phyloP scores from a whole-genome alignment of 2,797 vertebrate genomes.

The Falco biarmicus region DNA sequence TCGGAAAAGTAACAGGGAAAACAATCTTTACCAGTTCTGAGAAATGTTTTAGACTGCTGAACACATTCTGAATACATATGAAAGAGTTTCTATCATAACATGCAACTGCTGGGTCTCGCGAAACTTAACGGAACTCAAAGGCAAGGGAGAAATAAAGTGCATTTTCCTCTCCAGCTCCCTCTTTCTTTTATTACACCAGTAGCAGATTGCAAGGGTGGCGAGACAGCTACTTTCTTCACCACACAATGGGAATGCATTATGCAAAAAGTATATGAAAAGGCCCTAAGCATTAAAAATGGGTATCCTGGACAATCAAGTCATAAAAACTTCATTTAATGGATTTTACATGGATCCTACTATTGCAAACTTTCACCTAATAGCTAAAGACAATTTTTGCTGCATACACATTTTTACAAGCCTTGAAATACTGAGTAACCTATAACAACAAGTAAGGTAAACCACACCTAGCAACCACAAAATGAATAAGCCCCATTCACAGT shows the following conservation, averaged over 20 bases:
- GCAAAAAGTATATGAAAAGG: background rate
- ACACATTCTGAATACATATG: background rate
- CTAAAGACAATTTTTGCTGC: background rate
- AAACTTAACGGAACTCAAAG: background rate
- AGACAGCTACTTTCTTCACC: background rate
- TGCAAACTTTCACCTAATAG: background rate
- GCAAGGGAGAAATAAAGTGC: background rate
- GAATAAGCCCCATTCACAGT: background rate
- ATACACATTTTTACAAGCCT: background rate
- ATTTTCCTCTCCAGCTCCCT: background rate
- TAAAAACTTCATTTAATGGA: background rate
- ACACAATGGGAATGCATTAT: accelerated
- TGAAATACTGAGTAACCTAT: background rate
- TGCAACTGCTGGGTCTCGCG: background rate
- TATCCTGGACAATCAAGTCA: no score
- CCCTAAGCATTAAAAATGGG: background rate
- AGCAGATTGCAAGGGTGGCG: background rate
- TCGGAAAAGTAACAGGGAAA: background rate
- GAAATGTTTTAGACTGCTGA: background rate
- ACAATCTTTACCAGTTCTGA: accelerated
- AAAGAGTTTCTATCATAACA: background rate
- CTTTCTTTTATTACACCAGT: background rate
- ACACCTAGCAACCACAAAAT: background rate
- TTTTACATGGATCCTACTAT: background rate
- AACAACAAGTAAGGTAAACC: background rate